Percentiles rank a stretch among this genome's conserved stretches.
Evolutionary conservation across 1,140 invertebrate species (phyloP).

Genomic region (Hyposmocoma kahamanoa): DNA sequence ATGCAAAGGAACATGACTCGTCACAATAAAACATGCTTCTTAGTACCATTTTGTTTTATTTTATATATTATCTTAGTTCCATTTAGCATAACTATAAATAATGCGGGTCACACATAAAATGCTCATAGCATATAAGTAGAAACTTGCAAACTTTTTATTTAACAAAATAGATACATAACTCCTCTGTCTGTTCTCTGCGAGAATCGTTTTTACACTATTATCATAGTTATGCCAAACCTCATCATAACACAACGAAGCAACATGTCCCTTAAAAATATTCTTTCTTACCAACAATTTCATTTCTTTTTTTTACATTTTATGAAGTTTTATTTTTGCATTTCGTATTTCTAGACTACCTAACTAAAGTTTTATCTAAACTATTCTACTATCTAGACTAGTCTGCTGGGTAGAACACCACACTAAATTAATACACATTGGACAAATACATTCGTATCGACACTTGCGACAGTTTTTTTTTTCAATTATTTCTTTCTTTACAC

Average conservation of each 20-base stretch:
- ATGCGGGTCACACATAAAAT: constrained; percentile 73
- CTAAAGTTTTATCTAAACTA: constrained; percentile 70
- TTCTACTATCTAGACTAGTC: constrained; percentile 73
- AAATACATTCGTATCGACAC: constrained; percentile 70
- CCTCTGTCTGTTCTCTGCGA: constrained; percentile 64
- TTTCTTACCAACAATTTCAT: constrained; percentile 74
- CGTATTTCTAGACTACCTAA: constrained; percentile 71
- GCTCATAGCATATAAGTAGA: constrained; percentile 74
- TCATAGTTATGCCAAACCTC: constrained; percentile 74
- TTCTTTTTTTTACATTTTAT: constrained; percentile 73
- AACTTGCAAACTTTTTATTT: constrained; percentile 75
- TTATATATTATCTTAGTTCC: constrained; percentile 72
- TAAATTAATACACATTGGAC: constrained; percentile 74
- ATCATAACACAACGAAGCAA: constrained; percentile 73
- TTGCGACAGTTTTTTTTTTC: constrained; percentile 58
- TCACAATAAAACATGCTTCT: constrained; percentile 74
- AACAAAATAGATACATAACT: constrained; percentile 76
- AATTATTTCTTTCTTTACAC: constrained; percentile 69
- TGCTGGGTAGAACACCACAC: constrained; percentile 73
- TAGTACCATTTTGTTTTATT: constrained; percentile 73
- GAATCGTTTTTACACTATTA: constrained; percentile 67
- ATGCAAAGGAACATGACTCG: constrained; percentile 75
- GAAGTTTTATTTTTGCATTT: constrained; percentile 67
- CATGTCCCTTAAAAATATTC: constrained; percentile 75
- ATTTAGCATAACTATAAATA: constrained; percentile 75